Evolutionary conservation across 2,797 vertebrate species (phyloP).

Genomic region (Huso huso): DNA sequence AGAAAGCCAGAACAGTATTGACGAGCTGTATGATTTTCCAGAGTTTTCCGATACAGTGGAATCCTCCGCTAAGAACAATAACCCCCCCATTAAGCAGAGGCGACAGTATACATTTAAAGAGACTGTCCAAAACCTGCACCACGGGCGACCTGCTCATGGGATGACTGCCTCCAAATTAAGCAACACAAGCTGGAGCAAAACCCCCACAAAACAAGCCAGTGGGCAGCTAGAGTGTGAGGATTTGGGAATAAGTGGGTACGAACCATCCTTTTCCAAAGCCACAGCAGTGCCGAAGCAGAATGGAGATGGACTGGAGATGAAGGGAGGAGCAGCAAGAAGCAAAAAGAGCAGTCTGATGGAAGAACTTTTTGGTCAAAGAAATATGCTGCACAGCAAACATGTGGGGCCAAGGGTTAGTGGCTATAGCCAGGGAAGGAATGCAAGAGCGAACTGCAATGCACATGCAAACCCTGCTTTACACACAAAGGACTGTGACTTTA

Average conservation of each 20-base stretch:
- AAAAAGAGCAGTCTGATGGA: slow-evolving; percentile 34
- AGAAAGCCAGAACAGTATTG: neutral
- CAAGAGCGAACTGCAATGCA: no score
- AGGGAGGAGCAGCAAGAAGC: slow-evolving; percentile 6
- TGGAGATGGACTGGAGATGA: neutral
- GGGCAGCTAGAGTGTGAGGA: slow-evolving; percentile 2
- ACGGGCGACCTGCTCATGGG: slow-evolving; percentile 32
- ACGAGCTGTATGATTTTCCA: no score
- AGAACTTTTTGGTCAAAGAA: slow-evolving; percentile 42
- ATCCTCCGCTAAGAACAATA: neutral
- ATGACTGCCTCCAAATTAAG: neutral
- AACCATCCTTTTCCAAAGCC: slow-evolving; percentile 37
- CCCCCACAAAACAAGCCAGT: neutral
- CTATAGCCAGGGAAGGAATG: neutral
- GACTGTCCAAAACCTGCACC: slow-evolving; percentile 49
- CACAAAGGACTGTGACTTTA: neutral
- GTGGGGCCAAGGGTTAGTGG: neutral
- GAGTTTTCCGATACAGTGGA: no score
- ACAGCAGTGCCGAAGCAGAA: slow-evolving; percentile 1
- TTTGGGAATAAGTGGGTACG: slow-evolving; percentile 12
- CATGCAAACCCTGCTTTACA: neutral
- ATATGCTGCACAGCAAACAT: slow-evolving; percentile 9
- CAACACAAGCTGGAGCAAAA: neutral
- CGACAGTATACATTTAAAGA: slow-evolving; percentile 38
- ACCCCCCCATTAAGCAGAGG: slow-evolving; percentile 15